These are phyloP conservation scores for Standfussiana lucernea DNA, from an alignment of 2,888 invertebrate species.

Conservation along the genomic window DNA sequence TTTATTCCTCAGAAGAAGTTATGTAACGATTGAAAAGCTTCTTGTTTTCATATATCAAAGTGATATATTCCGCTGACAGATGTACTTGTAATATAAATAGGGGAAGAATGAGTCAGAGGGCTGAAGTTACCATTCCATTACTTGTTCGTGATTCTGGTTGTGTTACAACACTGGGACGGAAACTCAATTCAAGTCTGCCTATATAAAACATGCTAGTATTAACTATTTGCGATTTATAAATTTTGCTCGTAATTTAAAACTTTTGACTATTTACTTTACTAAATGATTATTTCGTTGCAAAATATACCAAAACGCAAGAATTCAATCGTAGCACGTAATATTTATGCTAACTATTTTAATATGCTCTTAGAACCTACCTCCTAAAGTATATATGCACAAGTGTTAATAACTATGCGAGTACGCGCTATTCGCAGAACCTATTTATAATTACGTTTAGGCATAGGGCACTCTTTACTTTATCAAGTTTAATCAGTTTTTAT, in stretches of 20 bases:
- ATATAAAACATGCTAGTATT: not conserved
- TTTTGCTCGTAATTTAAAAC: not conserved
- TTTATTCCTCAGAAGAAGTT: not conserved
- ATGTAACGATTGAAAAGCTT: not conserved
- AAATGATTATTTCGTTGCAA: not conserved
- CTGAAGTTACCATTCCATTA: not conserved
- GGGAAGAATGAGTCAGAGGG: not conserved
- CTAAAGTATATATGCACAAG: not conserved
- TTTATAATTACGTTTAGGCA: not conserved
- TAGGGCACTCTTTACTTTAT: not conserved
- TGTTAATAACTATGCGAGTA: conserved; percentile 9
- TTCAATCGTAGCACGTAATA: conserved; percentile 2
- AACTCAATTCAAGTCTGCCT: conserved; percentile 14
- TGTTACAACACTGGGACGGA: not conserved
- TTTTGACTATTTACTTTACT: not conserved
- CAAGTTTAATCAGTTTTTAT: not conserved
- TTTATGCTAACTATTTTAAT: not conserved
- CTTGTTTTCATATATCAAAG: not conserved
- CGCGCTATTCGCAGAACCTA: conserved; percentile 11
- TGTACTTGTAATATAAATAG: not conserved
- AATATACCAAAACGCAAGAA: not conserved
- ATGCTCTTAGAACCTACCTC: not conserved
- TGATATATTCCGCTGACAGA: not conserved
- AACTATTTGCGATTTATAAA: not conserved
- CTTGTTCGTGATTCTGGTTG: not conserved